Evolutionary conservation across 2,113 vertebrate genomes (phyloP), one percentile per base, ranked within the genome.

Genomic region (Sialia sialis): DNA sequence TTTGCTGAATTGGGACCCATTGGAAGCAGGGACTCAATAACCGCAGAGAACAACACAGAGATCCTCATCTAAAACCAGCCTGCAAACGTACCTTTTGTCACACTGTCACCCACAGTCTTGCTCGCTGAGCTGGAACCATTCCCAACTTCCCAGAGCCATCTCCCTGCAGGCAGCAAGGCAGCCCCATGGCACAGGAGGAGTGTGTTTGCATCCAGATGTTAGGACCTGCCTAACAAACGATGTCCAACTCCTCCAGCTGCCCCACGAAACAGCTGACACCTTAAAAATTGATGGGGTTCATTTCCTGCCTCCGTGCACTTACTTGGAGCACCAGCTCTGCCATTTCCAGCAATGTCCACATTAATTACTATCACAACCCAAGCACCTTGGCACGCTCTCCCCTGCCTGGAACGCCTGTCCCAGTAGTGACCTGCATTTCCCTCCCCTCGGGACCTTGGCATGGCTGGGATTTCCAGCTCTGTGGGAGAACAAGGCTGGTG

Each of bases 231-330:
- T 16, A 2, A 73, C 6, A 39, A 67, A 79, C 29, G 3, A 59
- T 43, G 34, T 82, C 69, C 36, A 5, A 27, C 2, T 1, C 0
- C 54, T 60, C 52, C 59, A 74, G 86, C 64, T 72, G 74, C 64
- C 81, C 90, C 54, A 5, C 0, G 51, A 68, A 87, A 73, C 81
- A 89, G 69, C 49, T 68, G 88, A 81, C 70, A 43, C 34, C 81
- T 89, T 79, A 82, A 87, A 85, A 94, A 91, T 84, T 43, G 69
- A 89, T 87, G 82, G 72, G 72, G 74, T 69, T 91, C 62, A 49
- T 93, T 82, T 78, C 81, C 91, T 94, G 69, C 70, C 74, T 93
- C 63, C 0, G 1, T 60, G 94, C 93, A 38, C 44, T 91, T 26
- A 46, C 39, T 77, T 30, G 39, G 21, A 89, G 80, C 55, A 89